phyloP scores from a whole-genome alignment of 2,113 vertebrate genomes.

The Hypocryptadius cinnamomeus region DNA sequence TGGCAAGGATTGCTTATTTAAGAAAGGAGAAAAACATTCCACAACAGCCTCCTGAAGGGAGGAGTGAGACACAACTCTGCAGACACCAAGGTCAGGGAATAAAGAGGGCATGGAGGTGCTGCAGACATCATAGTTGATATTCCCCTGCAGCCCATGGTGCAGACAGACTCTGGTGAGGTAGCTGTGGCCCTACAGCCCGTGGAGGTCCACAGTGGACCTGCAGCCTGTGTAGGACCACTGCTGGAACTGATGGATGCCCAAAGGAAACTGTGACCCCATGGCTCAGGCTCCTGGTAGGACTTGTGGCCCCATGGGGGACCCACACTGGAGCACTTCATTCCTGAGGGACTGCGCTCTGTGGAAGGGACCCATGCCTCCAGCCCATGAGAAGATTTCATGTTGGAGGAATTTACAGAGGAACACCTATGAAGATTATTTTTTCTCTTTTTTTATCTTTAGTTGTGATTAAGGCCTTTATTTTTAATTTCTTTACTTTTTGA shows the following conservation, averaged over 20 bases:
- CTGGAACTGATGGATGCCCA: not conserved
- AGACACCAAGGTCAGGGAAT: not conserved
- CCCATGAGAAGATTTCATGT: accelerated
- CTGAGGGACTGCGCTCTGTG: accelerated
- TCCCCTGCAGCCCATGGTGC: not conserved
- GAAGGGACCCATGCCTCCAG: not conserved
- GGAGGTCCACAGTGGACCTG: not conserved
- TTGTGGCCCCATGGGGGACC: accelerated
- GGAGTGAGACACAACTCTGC: not conserved
- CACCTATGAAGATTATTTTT: not conserved
- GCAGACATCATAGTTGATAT: too few species aligned
- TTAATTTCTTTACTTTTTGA: not conserved
- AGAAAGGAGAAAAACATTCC: not conserved
- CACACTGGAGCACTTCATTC: not conserved
- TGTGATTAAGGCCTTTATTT: not conserved
- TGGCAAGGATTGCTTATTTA: not conserved
- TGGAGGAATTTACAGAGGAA: not conserved
- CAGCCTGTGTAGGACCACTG: not conserved
- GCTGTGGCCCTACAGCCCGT: not conserved
- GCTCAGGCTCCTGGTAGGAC: not conserved
- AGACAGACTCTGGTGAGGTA: not conserved
- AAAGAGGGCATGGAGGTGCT: not conserved
- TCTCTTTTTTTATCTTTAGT: not conserved
- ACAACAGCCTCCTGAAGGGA: not conserved
- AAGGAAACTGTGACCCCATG: not conserved